A percentile compares a stretch with the other conserved stretches of the same genome.
These are phyloP conservation scores for Laterallus jamaicensis DNA, from an alignment of 2,113 vertebrate genomes.

Conservation along the genomic window DNA sequence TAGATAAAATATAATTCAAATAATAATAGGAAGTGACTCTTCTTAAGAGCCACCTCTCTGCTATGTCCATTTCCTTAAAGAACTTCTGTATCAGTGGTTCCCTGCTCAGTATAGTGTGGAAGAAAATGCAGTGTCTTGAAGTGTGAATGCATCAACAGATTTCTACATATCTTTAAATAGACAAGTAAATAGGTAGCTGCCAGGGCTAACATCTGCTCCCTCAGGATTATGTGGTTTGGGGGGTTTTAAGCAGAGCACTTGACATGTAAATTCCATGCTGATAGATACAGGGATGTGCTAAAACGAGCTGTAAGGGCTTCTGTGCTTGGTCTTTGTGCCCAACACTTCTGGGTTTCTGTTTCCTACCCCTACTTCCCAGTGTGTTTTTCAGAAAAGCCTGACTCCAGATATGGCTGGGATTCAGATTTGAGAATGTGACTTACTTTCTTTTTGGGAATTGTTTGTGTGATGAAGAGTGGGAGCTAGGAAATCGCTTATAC, in stretches of 20 bases:
- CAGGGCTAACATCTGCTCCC: neutral
- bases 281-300: neutral
- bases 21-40: neutral
- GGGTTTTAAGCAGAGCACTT: neutral
- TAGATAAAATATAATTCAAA: neutral
- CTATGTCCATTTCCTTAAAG: neutral
- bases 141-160: neutral
- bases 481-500: neutral
- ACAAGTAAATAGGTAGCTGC: neutral
- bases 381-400: neutral
- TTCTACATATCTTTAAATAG: rapidly evolving
- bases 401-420: neutral
- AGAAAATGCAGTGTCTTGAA: neutral
- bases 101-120: neutral
- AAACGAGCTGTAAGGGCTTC: neutral
- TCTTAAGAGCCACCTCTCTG: neutral
- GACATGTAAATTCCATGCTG: neutral
- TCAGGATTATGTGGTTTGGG: neutral
- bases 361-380: neutral
- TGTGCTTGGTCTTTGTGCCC: neutral
- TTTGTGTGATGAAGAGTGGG: neutral
- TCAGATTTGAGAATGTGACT: neutral
- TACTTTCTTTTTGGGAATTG: neutral
- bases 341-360: neutral
- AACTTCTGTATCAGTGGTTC: neutral